phyloP scores from a whole-genome alignment of 2,888 invertebrate species.

The Apeira syringaria region DNA sequence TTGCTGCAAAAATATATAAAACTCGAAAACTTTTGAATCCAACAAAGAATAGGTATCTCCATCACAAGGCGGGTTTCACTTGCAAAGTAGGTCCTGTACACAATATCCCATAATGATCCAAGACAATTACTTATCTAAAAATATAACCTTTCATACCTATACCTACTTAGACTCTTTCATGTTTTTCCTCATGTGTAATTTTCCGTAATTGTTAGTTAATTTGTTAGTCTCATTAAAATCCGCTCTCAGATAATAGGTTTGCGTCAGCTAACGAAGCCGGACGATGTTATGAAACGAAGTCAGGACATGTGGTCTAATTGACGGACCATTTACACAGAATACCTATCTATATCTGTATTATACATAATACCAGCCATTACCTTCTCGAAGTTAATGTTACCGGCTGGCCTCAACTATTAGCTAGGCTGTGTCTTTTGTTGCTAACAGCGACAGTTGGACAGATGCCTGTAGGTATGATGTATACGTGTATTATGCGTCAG shows the following conservation, averaged over 20 bases:
- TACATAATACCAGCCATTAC: not conserved
- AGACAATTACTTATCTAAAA: not conserved
- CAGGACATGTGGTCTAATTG: conserved; percentile 1
- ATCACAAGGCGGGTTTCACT: too few species aligned
- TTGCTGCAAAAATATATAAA: too few species aligned
- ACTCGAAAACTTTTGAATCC: too few species aligned
- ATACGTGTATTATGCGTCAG: too few species aligned
- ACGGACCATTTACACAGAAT: not conserved
- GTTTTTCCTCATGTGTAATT: conserved; percentile 4
- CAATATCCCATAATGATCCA: too few species aligned
- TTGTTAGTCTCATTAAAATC: conserved; percentile 5
- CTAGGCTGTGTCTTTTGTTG: not conserved
- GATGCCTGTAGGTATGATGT: too few species aligned
- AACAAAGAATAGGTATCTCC: too few species aligned
- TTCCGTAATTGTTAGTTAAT: conserved; percentile 6
- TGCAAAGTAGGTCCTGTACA: too few species aligned
- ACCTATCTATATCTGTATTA: not conserved
- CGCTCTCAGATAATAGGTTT: conserved; percentile 8
- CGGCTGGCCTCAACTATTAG: not conserved
- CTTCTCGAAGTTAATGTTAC: not conserved
- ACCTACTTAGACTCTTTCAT: not conserved
- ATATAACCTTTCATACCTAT: not conserved
- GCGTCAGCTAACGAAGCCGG: conserved; percentile 12
- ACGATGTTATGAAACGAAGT: conserved; percentile 6
- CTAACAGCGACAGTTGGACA: conserved; percentile 5